Base-by-base conservation (phyloP, 2,797 vertebrate genomes). In the Leptodactylus fallax region DNA sequence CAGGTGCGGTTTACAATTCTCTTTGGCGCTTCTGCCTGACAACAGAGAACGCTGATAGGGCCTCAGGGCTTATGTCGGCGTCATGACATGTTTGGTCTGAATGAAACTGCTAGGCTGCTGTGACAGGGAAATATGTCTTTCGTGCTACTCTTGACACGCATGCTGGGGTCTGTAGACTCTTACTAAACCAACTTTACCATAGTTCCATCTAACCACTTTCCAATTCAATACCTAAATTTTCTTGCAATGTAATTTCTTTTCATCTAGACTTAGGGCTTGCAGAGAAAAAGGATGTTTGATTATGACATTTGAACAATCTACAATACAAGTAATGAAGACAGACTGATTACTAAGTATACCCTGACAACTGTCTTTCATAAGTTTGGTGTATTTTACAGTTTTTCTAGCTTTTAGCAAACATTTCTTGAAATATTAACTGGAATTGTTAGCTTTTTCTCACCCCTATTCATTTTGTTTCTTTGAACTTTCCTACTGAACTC, bases 401-500 rank as follows among this genome's bases (percentile, higher is more conserved):
- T 81, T 60, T 49, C 7, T 47, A 81, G 23, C 13, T 51, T 81
- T 72, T 58, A 49, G 19, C 77, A 71, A 51, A 61, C 55, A 60
- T 19, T 81, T 51, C 19, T 36, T 86, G 7, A 87, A 51, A 47
- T 72, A 63, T 87, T 71, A 81, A 47, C 47, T 51, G 56, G 25
- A 77, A 65, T 49, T 77, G 79, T 77, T 79, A 78, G 27, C 7
- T 69, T 76, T 74, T 82, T 83, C 49, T 36, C 61, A 61, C 47
- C 69, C 49, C 58, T 78, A 78, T 83, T 79, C 49, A 69, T 85
- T 85, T 81, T 67, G 60, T 83, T 85, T 81, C 55, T 82, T 67
- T 89, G 56, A 89, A 77, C 47, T 47, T 77, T 72, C 67, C 71
- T 61, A 51, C 71, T 81, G 80, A 81, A 55, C 69, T 89, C 79